A percentile compares a stretch with the other conserved stretches of the same genome.
These are phyloP conservation scores for Panorpa germanica DNA, from an alignment of 2,888 invertebrate species.

Conservation along the genomic window DNA sequence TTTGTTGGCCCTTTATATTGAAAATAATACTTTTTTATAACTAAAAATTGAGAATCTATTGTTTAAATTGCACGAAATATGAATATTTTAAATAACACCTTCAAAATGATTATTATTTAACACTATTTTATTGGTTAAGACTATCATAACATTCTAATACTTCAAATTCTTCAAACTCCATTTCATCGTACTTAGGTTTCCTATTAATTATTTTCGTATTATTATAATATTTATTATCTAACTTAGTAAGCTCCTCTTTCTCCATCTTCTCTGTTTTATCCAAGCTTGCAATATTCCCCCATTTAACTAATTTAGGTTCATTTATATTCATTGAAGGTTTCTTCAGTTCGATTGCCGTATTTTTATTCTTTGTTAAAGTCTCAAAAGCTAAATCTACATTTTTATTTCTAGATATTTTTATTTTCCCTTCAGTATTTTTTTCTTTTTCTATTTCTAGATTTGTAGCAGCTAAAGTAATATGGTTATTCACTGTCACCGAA, in stretches of 20 bases:
- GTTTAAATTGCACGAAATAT: too few species aligned
- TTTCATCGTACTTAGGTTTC: constrained; percentile 53
- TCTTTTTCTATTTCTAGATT: constrained; percentile 9
- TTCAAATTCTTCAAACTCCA: constrained; percentile 72
- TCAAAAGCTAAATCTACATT: constrained; percentile 25
- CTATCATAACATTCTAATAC: constrained; percentile 43
- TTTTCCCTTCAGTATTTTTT: constrained; percentile 5
- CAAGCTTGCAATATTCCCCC: constrained; percentile 8
- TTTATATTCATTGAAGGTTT: constrained; percentile 4
- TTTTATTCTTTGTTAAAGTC: constrained; percentile 6
- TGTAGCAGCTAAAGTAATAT: constrained; percentile 20
- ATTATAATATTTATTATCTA: constrained; percentile 39
- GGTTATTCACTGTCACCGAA: constrained; percentile 24
- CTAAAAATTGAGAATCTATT: too few species aligned
- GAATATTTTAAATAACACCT: constrained; percentile 16
- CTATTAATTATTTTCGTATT: constrained; percentile 39
- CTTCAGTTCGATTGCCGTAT: constrained; percentile 13
- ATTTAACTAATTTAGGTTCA: constrained; percentile 1
- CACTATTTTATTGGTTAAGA: constrained; percentile 27
- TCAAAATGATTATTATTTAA: constrained; percentile 27
- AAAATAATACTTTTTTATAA: too few species aligned
- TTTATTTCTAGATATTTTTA: constrained; percentile 24
- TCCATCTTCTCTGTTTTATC: constrained; percentile 8
- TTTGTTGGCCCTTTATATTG: too few species aligned
- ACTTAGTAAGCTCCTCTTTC: constrained; percentile 19